Base-by-base conservation (phyloP, 2,797 vertebrate genomes). In the Sarcophilus harrisii region DNA sequence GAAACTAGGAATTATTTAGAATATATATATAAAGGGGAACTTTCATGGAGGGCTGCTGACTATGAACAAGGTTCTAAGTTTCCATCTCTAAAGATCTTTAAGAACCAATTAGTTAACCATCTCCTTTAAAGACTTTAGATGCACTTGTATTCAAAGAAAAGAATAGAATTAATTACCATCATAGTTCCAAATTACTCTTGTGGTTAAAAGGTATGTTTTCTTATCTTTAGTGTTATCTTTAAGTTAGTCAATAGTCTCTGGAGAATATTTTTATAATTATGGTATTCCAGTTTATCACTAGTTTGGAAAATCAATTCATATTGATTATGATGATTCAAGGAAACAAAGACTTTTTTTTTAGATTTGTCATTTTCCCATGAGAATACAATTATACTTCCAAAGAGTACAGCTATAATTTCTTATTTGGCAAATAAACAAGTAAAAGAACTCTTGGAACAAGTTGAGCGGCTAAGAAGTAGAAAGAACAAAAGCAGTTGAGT, bases 241-340 rank as follows among this genome's bases (percentile, higher is more conserved):
- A 57, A 89, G 91, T 73, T 57, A 93, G 28, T 18, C 45, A 49
- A 2, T 62, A 54, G 94, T 27, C 92, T 95, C 91, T 5, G 32
- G 57, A 57, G 58, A 92, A 73, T 59, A 66, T 94, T 87, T 95
- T 92, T 95, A 45, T 93, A 96, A 95, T 12, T 92, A 94, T 24
- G 55, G 21, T 91, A 16, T 91, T 90, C 91, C 96, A 96, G 91
- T 92, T 93, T 92, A n/a, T 93, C 90, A 90, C 97, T 95, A 62
- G 60, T 93, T 93, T 58, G 93, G 59, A 91, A 97, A 97, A 94
- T 62, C 62, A 94, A 4, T 93, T 92, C 91, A 58, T 49, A 90
- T 3, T 90, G 58, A 91, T 12, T 81, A 30, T 62, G 55, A 92
- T 91, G 93, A 96, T 91, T 95, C 93, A 87, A 28, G 11, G 27